Evolutionary conservation across 2,888 invertebrate genomes (phyloP).

Genomic region (Napeogenes sylphis): DNA sequence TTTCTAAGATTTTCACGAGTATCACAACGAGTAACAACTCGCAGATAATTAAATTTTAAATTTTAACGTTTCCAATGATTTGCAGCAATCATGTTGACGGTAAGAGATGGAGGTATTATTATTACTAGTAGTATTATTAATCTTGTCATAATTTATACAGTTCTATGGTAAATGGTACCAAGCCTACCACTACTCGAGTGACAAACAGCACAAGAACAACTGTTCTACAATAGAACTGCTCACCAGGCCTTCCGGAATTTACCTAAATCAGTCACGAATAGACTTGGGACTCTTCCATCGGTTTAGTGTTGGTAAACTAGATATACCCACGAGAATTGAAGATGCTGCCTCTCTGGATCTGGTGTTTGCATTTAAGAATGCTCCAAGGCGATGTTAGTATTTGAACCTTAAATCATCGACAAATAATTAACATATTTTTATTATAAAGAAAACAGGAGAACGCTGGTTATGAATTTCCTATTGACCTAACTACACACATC

Average conservation of each 20-base stretch:
- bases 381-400: slow-evolving; percentile 57
- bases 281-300: slow-evolving; percentile 59
- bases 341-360: slow-evolving; percentile 48
- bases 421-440: neutral
- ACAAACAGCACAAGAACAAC: slow-evolving; percentile 51
- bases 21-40: no score
- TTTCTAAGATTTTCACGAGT: neutral
- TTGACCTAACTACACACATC: no score
- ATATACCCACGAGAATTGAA: slow-evolving; percentile 43
- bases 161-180: slow-evolving; percentile 65
- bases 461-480: no score
- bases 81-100: no score
- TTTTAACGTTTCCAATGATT: no score
- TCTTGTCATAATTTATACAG: slow-evolving; percentile 37
- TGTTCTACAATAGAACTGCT: slow-evolving; percentile 54
- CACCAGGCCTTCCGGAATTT: slow-evolving; percentile 47
- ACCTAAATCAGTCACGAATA: slow-evolving; percentile 57
- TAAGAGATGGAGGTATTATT: no score
- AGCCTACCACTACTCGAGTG: slow-evolving; percentile 58
- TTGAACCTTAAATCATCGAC: slow-evolving; percentile 2
- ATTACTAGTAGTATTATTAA: neutral
- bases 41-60: no score
- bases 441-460: neutral
- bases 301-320: slow-evolving; percentile 48
- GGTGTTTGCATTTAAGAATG: slow-evolving; percentile 49